Percentiles rank a stretch among this genome's conserved stretches.
These are phyloP conservation scores for Morbakka virulenta DNA, from an alignment of 30 jellyfish, hydroid and myxozoan species.

Conservation along the genomic window DNA sequence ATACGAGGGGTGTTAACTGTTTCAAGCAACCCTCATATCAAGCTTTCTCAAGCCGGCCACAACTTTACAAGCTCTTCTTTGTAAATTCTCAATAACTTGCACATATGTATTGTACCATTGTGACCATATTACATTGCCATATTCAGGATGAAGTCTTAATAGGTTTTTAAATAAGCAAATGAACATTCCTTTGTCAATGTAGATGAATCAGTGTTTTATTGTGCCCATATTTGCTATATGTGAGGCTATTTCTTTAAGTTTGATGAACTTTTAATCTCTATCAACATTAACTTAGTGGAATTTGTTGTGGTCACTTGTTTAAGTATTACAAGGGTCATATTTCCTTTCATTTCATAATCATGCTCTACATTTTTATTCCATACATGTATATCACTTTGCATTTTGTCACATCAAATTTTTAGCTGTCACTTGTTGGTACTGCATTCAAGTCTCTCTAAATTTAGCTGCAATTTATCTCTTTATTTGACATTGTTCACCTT, in stretches of 20 bases:
- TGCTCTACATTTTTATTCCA: too few relatives aligned
- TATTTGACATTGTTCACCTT: too few relatives aligned
- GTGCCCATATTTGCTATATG: conserved; percentile 31
- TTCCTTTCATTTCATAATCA: too few relatives aligned
- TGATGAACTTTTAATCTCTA: conserved; percentile 34
- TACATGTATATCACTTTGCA: too few relatives aligned
- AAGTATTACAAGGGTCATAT: too few relatives aligned
- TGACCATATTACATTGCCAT: conserved; percentile 14
- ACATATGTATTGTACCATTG: conserved; percentile 17
- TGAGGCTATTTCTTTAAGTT: conserved; percentile 10
- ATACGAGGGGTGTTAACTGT: conserved; percentile 9
- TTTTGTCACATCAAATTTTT: too few relatives aligned
- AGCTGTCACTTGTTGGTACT: too few relatives aligned
- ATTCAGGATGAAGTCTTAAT: conserved; percentile 9
- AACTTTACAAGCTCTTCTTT: conserved; percentile 15
- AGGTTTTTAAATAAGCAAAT: not conserved
- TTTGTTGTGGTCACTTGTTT: too few relatives aligned
- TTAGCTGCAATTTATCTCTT: too few relatives aligned
- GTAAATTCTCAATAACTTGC: not conserved
- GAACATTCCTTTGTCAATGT: conserved; percentile 13
- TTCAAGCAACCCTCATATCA: too few relatives aligned
- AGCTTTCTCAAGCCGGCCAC: conserved; percentile 25
- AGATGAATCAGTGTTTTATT: conserved; percentile 14
- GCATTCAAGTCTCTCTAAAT: too few relatives aligned
- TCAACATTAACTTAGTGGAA: conserved; percentile 29